phyloP scores from a whole-genome alignment of 2,888 invertebrate species.

The Drosophila hamatofila region DNA sequence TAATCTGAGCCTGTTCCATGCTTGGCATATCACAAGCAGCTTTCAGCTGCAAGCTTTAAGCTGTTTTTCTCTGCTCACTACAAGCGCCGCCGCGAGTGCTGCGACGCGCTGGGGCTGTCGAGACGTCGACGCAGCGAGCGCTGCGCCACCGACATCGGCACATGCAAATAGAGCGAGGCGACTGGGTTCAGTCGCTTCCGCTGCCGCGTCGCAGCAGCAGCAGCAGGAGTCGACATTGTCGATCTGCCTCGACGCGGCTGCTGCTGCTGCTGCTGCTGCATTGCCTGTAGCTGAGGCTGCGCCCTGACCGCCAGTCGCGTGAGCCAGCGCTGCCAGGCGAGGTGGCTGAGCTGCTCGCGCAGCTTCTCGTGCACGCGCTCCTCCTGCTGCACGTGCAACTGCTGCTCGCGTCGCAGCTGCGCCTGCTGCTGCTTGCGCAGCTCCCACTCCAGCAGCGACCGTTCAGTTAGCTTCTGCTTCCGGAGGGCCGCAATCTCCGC shows the following conservation, averaged over 20 bases:
- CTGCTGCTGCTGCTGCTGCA: background rate
- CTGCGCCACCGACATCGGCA: slow-evolving; percentile 48
- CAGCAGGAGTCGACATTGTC: background rate
- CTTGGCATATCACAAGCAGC: background rate
- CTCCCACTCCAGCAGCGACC: slow-evolving; percentile 34
- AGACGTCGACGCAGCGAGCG: slow-evolving; percentile 32
- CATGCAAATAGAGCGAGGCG: slow-evolving; percentile 21
- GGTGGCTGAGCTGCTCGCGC: slow-evolving; percentile 37
- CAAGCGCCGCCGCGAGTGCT: slow-evolving; percentile 10
- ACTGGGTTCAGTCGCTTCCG: background rate
- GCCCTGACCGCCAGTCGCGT: slow-evolving; percentile 2
- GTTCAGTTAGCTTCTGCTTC: background rate
- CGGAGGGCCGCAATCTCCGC: background rate
- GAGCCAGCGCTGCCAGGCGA: slow-evolving; percentile 56
- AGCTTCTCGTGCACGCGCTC: slow-evolving; percentile 16
- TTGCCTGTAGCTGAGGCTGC: no score
- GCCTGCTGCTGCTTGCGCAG: slow-evolving; percentile 34
- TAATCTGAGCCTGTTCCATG: background rate
- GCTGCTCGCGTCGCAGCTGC: slow-evolving; percentile 2
- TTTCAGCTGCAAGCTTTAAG: background rate
- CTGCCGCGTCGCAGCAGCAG: background rate
- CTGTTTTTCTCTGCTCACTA: background rate
- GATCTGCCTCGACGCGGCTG: background rate
- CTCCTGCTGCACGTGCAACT: slow-evolving; percentile 1
- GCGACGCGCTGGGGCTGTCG: background rate